A percentile compares a stretch with the other conserved stretches of the same genome.
Evolutionary conservation across 2,797 vertebrate genomes (phyloP).

Genomic region (Oryzias dopingdopingensis): DNA sequence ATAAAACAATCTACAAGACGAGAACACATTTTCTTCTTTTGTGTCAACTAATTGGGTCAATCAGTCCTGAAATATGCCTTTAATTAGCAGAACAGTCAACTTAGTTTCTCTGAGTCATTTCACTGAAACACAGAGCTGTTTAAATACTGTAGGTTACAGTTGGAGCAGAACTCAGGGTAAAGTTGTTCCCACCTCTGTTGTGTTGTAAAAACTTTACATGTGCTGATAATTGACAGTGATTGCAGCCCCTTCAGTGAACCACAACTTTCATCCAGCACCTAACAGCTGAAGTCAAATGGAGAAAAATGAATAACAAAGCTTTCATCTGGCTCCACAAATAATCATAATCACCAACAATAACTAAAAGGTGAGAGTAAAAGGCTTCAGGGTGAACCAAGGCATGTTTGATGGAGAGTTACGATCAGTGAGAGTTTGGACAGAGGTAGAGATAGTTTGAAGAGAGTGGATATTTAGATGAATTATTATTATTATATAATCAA

Average conservation of each 20-base stretch:
- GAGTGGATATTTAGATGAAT: too few relatives aligned
- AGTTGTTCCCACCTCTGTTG: not conserved
- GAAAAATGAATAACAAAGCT: slow-evolving; percentile 3
- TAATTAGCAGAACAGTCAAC: not conserved
- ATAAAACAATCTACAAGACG: too few relatives aligned
- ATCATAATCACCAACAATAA: too few relatives aligned
- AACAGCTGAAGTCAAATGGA: slow-evolving; percentile 2
- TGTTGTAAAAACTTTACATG: not conserved
- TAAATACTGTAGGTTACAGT: not conserved
- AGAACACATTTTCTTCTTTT: too few relatives aligned
- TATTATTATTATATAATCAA: too few relatives aligned
- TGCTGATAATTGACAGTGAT: not conserved
- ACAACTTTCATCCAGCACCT: slow-evolving; percentile 1
- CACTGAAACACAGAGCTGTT: not conserved
- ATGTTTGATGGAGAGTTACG: too few relatives aligned
- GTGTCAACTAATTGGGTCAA: not conserved
- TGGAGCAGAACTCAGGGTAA: not conserved
- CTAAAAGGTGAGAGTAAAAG: too few relatives aligned
- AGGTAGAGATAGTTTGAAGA: too few relatives aligned
- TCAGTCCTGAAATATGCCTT: not conserved
- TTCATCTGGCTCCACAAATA: not conserved
- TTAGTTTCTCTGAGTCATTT: too few relatives aligned
- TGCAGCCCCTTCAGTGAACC: slow-evolving; percentile 2
- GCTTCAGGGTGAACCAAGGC: too few relatives aligned
- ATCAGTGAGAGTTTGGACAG: too few relatives aligned